Conservation (phyloP, 2,888 invertebrate genomes). For the Drosophila macrospina region DNA sequence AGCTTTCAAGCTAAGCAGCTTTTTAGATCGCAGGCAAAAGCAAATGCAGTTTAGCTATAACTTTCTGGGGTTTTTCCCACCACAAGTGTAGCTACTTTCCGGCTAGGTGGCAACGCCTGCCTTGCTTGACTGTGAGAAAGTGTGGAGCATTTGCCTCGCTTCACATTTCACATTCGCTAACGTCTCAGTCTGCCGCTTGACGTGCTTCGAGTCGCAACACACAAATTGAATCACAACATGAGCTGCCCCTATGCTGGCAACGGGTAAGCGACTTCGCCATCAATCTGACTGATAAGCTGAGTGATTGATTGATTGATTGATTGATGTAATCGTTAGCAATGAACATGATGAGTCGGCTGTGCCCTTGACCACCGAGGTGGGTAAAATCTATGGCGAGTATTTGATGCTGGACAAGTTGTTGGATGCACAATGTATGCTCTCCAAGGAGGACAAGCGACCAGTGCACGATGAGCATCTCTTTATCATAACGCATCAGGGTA, state of each 20-base stretch:
- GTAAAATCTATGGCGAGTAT: constrained; percentile 96
- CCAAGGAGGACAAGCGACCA: constrained; percentile 89
- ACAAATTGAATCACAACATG: constrained; percentile 53
- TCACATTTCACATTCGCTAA: background rate
- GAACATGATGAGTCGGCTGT: constrained; percentile 81
- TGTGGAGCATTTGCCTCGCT: background rate
- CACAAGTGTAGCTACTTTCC: background rate
- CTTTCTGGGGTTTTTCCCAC: background rate
- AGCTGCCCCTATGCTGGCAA: constrained; percentile 80
- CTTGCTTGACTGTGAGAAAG: background rate
- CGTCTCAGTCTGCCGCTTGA: constrained; percentile 50
- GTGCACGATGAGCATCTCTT: constrained; percentile 99
- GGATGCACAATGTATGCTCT: constrained; percentile 92
- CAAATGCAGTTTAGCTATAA: background rate
- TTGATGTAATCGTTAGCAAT: constrained; percentile 37
- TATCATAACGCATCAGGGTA: constrained; percentile 98
- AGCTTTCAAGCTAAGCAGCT: background rate
- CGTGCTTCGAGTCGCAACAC: constrained; percentile 48
- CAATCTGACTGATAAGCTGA: background rate
- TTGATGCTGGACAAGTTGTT: constrained; percentile 95
- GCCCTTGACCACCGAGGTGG: constrained; percentile 89
- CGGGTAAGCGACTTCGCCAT: constrained; percentile 66
- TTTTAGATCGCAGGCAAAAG: too few species aligned
- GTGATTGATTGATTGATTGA: too few species aligned
- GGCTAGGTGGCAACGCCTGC: constrained; percentile 2